phyloP scores from a whole-genome alignment of 1,140 invertebrate genomes.

The Brachionus sp. region DNA sequence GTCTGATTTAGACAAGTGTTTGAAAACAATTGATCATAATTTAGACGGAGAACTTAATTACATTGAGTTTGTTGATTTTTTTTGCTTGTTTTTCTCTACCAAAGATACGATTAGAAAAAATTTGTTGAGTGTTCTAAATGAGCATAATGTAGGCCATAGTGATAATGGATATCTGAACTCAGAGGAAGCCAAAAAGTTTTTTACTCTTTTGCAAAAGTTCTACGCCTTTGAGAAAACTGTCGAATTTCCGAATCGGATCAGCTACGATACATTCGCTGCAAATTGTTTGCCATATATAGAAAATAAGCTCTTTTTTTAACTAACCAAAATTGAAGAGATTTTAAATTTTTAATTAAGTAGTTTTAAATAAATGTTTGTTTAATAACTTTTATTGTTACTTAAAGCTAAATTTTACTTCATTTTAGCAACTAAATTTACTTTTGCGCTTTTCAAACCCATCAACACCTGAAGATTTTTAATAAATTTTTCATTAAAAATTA shows the following conservation, averaged over 20 bases:
- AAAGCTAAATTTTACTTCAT: conserved; percentile 16
- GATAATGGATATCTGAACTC: background rate
- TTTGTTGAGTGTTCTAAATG: conserved; percentile 19
- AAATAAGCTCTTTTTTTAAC: background rate
- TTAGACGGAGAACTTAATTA: conserved; percentile 21
- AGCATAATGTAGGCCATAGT: background rate
- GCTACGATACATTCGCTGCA: background rate
- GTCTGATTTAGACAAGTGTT: background rate
- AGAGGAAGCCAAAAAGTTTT: background rate
- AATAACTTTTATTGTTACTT: conserved; percentile 5
- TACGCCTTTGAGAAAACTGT: background rate
- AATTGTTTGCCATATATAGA: background rate
- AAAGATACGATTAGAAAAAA: conserved; percentile 1
- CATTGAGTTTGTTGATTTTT: conserved; percentile 38
- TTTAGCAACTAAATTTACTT: conserved; percentile 20
- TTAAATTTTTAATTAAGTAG: background rate
- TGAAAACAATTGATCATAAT: conserved; percentile 15
- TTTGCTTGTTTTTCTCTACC: conserved; percentile 31
- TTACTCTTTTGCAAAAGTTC: conserved; percentile 23
- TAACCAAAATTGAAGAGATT: conserved; percentile 1
- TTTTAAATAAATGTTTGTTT: conserved; percentile 15
- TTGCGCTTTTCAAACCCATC: background rate
- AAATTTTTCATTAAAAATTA: background rate
- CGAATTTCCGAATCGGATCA: background rate
- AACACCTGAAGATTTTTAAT: conserved; percentile 30